Conservation (phyloP, 2,797 vertebrate species). For the Brotula barbata region DNA sequence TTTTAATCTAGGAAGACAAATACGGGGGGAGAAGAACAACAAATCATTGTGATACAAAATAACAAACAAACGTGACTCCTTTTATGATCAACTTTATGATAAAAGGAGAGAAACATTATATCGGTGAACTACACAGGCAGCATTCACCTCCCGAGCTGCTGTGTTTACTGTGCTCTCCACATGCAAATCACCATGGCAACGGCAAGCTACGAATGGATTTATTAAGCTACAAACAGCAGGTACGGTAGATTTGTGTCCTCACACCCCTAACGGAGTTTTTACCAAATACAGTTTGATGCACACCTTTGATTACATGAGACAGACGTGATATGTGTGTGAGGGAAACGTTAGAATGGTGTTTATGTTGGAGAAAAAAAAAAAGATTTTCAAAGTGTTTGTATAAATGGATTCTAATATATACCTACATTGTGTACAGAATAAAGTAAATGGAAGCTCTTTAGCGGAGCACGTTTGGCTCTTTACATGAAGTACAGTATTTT, state of each 20-base stretch:
- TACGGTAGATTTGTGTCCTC: slow-evolving; percentile 11
- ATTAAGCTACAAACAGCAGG: slow-evolving; percentile 33
- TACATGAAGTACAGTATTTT: slow-evolving; percentile 31
- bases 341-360: slow-evolving; percentile 61
- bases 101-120: slow-evolving; percentile 37
- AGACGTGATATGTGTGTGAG: slow-evolving; percentile 56
- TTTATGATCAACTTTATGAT: background rate
- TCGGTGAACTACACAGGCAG: slow-evolving; percentile 20
- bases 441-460: slow-evolving; percentile 44
- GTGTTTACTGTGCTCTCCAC: slow-evolving; percentile 21
- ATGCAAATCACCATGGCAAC: slow-evolving; percentile 23
- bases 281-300: slow-evolving; percentile 61
- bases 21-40: slow-evolving; percentile 19
- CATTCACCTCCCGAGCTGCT: slow-evolving; percentile 15
- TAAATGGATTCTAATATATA: slow-evolving; percentile 83
- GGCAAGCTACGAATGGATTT: slow-evolving; percentile 42
- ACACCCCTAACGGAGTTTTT: background rate
- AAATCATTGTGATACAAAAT: too few relatives aligned
- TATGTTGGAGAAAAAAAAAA: slow-evolving; percentile 51
- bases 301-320: slow-evolving; percentile 58
- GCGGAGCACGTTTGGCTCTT: slow-evolving; percentile 43
- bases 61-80: too few relatives aligned
- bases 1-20: background rate
- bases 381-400: slow-evolving; percentile 68
- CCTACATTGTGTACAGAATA: slow-evolving; percentile 60